phyloP scores from a whole-genome alignment of 2,113 vertebrate species.

The Lophochroa leadbeateri region DNA sequence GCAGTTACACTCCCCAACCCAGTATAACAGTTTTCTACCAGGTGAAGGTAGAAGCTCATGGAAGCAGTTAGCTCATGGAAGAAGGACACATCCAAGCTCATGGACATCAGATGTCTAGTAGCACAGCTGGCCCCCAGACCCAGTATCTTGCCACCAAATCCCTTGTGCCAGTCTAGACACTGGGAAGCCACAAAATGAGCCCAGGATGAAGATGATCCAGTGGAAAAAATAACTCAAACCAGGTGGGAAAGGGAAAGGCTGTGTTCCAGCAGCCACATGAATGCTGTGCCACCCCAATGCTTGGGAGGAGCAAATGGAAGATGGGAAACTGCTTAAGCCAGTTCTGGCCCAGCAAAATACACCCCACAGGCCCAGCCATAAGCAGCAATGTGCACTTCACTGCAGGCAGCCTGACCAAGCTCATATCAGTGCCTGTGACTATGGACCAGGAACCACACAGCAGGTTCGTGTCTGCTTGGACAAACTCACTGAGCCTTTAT shows the following conservation, averaged over 20 bases:
- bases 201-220: not conserved
- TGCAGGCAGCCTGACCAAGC: not conserved
- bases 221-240: no score
- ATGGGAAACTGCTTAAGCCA: not conserved
- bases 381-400: not conserved
- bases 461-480: not conserved
- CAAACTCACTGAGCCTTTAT: not conserved
- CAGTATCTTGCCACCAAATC: not conserved
- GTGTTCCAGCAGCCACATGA: not conserved
- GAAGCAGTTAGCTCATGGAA: not conserved
- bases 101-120: rapidly evolving
- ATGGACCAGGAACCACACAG: rapidly evolving
- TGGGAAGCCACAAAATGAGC: not conserved
- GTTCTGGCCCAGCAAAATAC: not conserved
- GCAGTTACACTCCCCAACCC: not conserved
- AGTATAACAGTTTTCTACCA: not conserved
- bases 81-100: rapidly evolving
- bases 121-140: not conserved
- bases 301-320: not conserved
- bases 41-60: not conserved
- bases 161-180: not conserved
- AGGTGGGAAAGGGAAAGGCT: not conserved
- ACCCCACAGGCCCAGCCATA: rapidly evolving
- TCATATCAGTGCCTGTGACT: rapidly evolving
- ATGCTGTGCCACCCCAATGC: rapidly evolving